A percentile compares a stretch with the other conserved stretches of the same genome.
These are phyloP conservation scores for Drosophila pseudoananassae DNA, from an alignment of 1,140 invertebrate genomes.

Conservation along the genomic window DNA sequence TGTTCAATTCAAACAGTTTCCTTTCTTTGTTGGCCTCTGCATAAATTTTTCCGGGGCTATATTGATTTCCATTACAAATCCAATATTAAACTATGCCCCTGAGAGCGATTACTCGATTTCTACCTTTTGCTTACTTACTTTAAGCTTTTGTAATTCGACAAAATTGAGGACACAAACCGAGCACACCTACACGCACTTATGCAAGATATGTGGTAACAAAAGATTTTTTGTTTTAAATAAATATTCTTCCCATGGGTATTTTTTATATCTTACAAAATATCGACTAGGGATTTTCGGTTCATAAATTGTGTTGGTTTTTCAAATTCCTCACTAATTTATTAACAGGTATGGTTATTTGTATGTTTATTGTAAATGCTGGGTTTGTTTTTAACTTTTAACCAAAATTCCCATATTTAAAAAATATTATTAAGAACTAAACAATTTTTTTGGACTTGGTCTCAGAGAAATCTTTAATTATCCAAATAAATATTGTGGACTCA, in stretches of 20 bases:
- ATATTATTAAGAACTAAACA: no score
- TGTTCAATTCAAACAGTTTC: constrained; percentile 29
- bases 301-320: neutral
- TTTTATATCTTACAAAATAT: constrained; percentile 29
- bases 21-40: constrained; percentile 41
- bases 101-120: constrained; percentile 45
- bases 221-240: neutral
- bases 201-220: neutral
- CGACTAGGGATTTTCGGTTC: neutral
- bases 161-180: constrained; percentile 19
- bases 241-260: constrained; percentile 6
- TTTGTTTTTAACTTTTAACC: no score
- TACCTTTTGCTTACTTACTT: constrained; percentile 30
- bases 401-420: no score
- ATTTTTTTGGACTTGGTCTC: no score
- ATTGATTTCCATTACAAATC: constrained; percentile 57
- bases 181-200: constrained; percentile 11
- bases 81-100: constrained; percentile 54
- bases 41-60: constrained; percentile 40
- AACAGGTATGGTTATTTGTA: no score
- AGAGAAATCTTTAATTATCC: no score
- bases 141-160: constrained; percentile 38
- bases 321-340: neutral
- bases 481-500: no score
- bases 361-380: no score